A percentile compares a stretch with the other conserved stretches of the same genome.
Evolutionary conservation across 30 jellyfish, hydroid and myxozoan genomes (phyloP).

Genomic region (Chironex yamaguchii): DNA sequence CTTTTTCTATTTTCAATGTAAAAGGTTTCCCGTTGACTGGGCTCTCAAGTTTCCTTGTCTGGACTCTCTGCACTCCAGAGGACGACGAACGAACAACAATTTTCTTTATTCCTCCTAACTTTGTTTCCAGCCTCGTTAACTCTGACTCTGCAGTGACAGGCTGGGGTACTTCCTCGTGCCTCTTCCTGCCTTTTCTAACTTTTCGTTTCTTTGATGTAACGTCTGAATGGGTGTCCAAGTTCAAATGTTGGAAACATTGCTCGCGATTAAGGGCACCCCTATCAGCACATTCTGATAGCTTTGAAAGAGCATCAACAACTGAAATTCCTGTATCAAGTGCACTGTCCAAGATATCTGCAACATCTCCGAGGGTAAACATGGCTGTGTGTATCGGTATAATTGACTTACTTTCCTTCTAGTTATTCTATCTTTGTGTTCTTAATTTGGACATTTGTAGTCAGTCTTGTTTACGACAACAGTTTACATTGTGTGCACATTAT

Average conservation of each 20-base stretch:
- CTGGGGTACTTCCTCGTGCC: background rate
- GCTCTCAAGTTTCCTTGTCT: background rate
- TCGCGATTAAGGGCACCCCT: constrained; percentile 69
- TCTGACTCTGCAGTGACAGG: background rate
- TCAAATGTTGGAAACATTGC: constrained; percentile 57
- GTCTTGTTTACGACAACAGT: too few species aligned
- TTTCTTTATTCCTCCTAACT: background rate
- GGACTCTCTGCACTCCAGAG: background rate
- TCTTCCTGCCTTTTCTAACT: background rate
- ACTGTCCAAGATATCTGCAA: constrained; percentile 93
- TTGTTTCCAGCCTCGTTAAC: background rate
- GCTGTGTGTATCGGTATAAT: too few species aligned
- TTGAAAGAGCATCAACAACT: constrained; percentile 88
- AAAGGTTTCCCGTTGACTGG: background rate
- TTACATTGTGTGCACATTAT: too few species aligned
- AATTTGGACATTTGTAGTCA: too few species aligned
- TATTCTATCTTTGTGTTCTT: too few species aligned
- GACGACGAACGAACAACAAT: background rate
- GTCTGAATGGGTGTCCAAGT: constrained; percentile 1
- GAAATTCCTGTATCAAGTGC: constrained; percentile 96
- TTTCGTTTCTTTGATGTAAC: background rate
- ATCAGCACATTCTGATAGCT: constrained; percentile 91
- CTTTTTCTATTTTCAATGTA: background rate
- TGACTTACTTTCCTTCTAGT: too few species aligned
- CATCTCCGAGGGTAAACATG: constrained; percentile 98